Base-by-base conservation (phyloP, 1,140 invertebrate genomes). In the Dolichoris vasculosae region DNA sequence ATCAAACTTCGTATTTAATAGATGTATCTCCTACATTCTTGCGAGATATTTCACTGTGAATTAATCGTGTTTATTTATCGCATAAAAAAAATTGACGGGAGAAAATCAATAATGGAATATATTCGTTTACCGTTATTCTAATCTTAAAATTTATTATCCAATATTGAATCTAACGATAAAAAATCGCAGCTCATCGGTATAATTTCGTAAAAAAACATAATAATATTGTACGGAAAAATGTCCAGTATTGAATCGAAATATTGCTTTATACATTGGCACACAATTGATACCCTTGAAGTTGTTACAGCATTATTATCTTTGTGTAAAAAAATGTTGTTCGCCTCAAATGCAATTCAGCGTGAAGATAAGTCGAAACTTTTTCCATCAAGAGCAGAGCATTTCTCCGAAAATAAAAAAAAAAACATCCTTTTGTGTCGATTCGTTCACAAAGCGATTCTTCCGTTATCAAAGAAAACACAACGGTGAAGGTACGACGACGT, bases 401-500 rank as follows among this genome's bases (percentile, higher is more conserved):
- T 23, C 4, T 38, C 71, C 4, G 40, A 46, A 30, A 46, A 75
- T 46, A 77, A 35, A 69, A 81, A 48, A 48, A 48, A 51, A 79
- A 30, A 40, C 26, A 55, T 38, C 38, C 67, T 15, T 73, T 82
- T 82, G 46, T 82, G 46, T 48, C 17, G 15, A 63, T 40, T 55
- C 35, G 51, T 38, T 23, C 32, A 26, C 32, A 59, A 59, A 38
- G 51, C 35, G 76, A 76, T 35, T 51, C 75, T 76, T 38, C 75
- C 17, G 20, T 38, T 38, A 78, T 59, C 23, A 78, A 78, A 59
- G 51, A 63, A 78, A 78, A 63, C 32, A 78, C 7, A n/a, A n/a
- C n/a, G n/a, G 1, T 46, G 0, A 11, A 73, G 69, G 1, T 1
- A 40, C 43, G 40, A 35, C 26, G 9, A 30, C 2, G 9, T 75